A percentile compares a stretch with the other conserved stretches of the same genome.
phyloP scores from a whole-genome alignment of 2,888 invertebrate genomes.

The Kuschelorhynchus macadamiae region DNA sequence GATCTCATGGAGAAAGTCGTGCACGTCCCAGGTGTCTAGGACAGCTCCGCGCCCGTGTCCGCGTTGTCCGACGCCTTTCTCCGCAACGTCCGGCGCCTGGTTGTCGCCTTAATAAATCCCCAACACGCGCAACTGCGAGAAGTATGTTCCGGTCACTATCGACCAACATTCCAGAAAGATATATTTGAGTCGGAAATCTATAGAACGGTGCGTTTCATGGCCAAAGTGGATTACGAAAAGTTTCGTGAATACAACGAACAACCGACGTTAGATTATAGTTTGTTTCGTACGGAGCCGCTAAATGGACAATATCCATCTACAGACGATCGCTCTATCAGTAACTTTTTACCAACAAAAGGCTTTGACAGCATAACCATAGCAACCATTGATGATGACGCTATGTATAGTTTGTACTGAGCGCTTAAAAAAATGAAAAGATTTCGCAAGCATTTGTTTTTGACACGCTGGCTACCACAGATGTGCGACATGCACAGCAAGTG shows the following conservation, averaged over 20 bases:
- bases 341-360: background rate
- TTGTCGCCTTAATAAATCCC: conserved; percentile 4
- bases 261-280: background rate
- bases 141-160: conserved; percentile 6
- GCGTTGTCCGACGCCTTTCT: too few relatives aligned
- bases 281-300: conserved; percentile 1
- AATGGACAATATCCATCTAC: background rate
- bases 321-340: too few relatives aligned
- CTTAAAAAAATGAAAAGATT: too few relatives aligned
- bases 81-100: too few relatives aligned
- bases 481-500: too few relatives aligned
- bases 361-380: background rate
- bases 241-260: conserved; percentile 6
- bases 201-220: conserved; percentile 3
- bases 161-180: background rate
- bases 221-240: conserved; percentile 3
- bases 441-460: too few relatives aligned
- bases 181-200: conserved; percentile 2
- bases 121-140: conserved; percentile 4
- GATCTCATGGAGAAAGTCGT: too few relatives aligned
- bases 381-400: background rate
- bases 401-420: conserved; percentile 7
- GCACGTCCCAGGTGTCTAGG: too few relatives aligned
- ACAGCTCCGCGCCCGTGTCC: too few relatives aligned
- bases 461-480: too few relatives aligned